These are phyloP conservation scores for Spizaetus ornatus DNA, from an alignment of 2,113 vertebrate species.

Conservation along the genomic window DNA sequence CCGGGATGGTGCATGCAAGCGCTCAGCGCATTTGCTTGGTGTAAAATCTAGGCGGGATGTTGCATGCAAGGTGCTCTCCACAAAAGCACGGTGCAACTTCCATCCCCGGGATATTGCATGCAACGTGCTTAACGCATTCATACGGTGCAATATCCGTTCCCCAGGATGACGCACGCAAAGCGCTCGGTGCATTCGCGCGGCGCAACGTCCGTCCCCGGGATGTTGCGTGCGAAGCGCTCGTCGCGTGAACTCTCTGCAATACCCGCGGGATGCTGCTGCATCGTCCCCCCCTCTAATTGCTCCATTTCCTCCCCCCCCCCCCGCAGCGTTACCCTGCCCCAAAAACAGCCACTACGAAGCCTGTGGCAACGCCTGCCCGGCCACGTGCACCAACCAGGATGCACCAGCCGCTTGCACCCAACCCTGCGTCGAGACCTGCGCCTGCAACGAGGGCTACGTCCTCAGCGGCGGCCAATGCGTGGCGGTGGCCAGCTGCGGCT, in stretches of 20 bases:
- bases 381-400: neutral
- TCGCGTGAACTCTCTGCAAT: fast-evolving
- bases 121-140: no score
- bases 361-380: slow-evolving; percentile 64
- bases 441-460: slow-evolving; percentile 52
- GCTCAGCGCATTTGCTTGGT: no score
- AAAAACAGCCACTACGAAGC: slow-evolving; percentile 73
- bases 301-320: neutral
- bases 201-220: no score
- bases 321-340: slow-evolving; percentile 48
- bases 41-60: no score
- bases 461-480: slow-evolving; percentile 39
- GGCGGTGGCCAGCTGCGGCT: slow-evolving; percentile 39
- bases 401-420: neutral
- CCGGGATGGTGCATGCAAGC: no score
- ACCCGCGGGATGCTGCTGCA: neutral
- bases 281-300: neutral
- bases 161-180: no score
- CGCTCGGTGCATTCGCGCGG: no score
- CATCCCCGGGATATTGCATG: no score
- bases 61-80: no score
- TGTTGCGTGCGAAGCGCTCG: fast-evolving
- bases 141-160: no score
- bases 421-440: slow-evolving; percentile 68
- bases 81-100: no score